Conservation (phyloP, 2,797 vertebrate genomes). For the Sebastes jordani region DNA sequence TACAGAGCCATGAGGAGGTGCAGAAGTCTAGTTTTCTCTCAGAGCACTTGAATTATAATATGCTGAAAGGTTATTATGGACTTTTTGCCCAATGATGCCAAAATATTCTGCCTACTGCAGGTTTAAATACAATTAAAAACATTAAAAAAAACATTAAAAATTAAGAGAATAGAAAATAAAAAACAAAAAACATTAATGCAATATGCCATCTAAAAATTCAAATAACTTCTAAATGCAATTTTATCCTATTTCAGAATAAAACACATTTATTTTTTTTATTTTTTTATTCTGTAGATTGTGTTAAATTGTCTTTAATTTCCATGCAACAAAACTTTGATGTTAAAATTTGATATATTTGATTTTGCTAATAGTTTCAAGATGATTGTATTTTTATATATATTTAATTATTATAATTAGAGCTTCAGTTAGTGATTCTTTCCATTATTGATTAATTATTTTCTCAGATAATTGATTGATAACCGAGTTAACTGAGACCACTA, state of each 20-base stretch:
- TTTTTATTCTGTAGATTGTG: not conserved
- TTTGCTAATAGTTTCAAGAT: not conserved
- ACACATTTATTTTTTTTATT: not conserved
- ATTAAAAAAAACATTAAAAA: not conserved
- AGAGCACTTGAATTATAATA: no score
- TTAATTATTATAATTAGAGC: not conserved
- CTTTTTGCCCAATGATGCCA: no score
- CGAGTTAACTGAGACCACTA: not conserved
- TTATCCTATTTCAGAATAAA: not conserved
- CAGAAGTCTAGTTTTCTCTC: no score
- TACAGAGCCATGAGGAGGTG: no score
- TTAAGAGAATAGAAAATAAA: not conserved
- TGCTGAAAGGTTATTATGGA: no score
- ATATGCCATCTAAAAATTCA: not conserved
- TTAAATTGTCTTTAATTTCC: not conserved
- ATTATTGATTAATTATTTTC: not conserved
- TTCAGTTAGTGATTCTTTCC: not conserved
- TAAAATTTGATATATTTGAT: rapidly evolving
- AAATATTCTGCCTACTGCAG: no score
- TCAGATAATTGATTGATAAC: not conserved
- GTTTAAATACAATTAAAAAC: no score
- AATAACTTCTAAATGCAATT: not conserved
- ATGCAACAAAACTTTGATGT: not conserved
- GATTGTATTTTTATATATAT: not conserved
- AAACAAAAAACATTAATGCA: not conserved